Conservation (phyloP, 2,113 vertebrate genomes). For the Fregetta grallaria region DNA sequence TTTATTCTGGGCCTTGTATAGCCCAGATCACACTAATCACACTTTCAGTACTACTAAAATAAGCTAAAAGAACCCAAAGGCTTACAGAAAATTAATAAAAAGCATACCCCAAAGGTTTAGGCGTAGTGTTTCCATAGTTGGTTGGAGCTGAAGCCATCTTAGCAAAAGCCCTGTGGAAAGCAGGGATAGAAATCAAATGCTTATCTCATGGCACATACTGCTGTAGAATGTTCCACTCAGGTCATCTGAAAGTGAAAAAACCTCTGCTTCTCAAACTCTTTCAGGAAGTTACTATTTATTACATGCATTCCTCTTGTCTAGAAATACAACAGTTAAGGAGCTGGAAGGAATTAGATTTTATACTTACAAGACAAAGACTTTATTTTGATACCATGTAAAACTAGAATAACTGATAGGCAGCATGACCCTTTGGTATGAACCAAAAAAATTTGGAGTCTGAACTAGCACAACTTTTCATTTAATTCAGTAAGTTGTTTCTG, state of each 20-base stretch:
- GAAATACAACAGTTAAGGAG: not conserved
- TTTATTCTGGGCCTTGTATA: not conserved
- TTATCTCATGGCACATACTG: not conserved
- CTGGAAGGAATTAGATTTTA: not conserved
- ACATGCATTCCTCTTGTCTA: not conserved
- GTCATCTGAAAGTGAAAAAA: not conserved
- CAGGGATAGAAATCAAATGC: not conserved
- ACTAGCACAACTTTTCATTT: not conserved
- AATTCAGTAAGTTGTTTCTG: not conserved
- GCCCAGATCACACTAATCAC: not conserved
- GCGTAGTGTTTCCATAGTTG: slow-evolving; percentile 87
- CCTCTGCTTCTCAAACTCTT: not conserved
- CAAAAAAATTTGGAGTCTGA: not conserved
- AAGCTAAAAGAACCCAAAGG: not conserved
- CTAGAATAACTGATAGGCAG: not conserved
- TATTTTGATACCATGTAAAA: not conserved
- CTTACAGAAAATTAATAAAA: not conserved
- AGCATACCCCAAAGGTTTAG: slow-evolving; percentile 92
- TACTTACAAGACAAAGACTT: not conserved
- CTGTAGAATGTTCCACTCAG: not conserved
- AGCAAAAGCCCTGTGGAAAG: slow-evolving; percentile 86
- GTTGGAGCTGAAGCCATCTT: slow-evolving; percentile 93
- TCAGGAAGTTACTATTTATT: not conserved
- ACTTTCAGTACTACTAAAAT: not conserved
- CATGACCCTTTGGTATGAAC: not conserved